These are phyloP conservation scores for Epinotia ramella DNA, from an alignment of 2,888 invertebrate species.

Conservation along the genomic window DNA sequence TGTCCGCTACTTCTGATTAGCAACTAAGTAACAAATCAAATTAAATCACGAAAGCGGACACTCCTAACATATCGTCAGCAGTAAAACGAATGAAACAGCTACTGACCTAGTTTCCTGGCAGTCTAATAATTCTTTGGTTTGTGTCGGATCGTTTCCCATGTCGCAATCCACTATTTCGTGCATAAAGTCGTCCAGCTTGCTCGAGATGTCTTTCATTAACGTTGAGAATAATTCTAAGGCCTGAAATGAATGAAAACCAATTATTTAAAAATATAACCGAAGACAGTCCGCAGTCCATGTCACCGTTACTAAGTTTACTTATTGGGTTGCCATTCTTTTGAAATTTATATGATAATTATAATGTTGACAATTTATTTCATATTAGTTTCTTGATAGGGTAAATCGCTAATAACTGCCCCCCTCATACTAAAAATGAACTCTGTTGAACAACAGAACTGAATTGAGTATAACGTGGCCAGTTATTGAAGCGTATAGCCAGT, in stretches of 20 bases:
- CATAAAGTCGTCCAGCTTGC: slow-evolving; percentile 94
- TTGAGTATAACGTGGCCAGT: too few relatives aligned
- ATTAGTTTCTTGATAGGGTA: too few relatives aligned
- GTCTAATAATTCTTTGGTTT: slow-evolving; percentile 94
- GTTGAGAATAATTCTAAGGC: slow-evolving; percentile 97
- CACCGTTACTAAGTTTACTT: too few relatives aligned
- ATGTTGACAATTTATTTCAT: too few relatives aligned
- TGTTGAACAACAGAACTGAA: too few relatives aligned
- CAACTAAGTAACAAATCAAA: slow-evolving; percentile 32
- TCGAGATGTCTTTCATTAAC: slow-evolving; percentile 95
- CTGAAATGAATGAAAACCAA: slow-evolving; percentile 78
- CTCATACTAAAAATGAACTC: too few relatives aligned
- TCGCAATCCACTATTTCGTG: slow-evolving; percentile 95
- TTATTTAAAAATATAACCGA: not conserved
- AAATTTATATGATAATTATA: too few relatives aligned
- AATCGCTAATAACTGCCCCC: too few relatives aligned
- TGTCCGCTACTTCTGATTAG: not conserved
- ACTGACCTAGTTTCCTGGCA: slow-evolving; percentile 90
- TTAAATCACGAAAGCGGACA: slow-evolving; percentile 28
- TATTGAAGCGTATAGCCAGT: too few relatives aligned
- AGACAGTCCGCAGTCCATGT: not conserved
- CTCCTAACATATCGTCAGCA: slow-evolving; percentile 25
- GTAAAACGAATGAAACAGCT: slow-evolving; percentile 34
- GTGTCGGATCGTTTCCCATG: slow-evolving; percentile 96
- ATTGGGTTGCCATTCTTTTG: too few relatives aligned